phyloP scores from a whole-genome alignment of 2,888 invertebrate genomes.

The Drosophila infuscata region DNA sequence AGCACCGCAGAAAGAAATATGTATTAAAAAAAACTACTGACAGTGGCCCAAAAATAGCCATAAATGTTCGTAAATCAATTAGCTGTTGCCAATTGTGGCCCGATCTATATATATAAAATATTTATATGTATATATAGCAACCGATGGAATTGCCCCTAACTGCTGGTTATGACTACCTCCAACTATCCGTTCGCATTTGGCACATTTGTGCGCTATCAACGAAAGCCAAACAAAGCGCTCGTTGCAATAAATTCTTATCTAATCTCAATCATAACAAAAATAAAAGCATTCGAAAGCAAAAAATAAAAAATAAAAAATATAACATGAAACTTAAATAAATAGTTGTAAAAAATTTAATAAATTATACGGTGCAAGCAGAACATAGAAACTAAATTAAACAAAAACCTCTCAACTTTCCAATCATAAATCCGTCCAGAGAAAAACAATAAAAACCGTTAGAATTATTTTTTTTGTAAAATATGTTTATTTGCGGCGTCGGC shows the following conservation, averaged over 20 bases:
- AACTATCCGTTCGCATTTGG: conserved; percentile 24
- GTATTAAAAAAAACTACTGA: conserved; percentile 45
- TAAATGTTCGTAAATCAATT: conserved; percentile 76
- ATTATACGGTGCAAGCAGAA: conserved; percentile 33
- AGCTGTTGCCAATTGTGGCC: conserved; percentile 31
- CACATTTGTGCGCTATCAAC: conserved; percentile 53
- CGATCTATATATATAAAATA: neutral
- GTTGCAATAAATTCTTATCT: conserved; percentile 78
- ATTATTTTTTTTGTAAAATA: conserved; percentile 11
- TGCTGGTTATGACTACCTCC: conserved; percentile 1
- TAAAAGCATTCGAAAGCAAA: conserved; percentile 59
- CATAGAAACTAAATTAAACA: conserved; percentile 23
- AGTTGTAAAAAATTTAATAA: conserved; percentile 66
- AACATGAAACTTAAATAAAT: conserved; percentile 60
- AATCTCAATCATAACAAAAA: conserved; percentile 78
- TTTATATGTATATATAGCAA: neutral
- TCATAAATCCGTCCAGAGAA: conserved; percentile 27
- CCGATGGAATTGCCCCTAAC: conserved; percentile 12
- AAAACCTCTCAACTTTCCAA: conserved; percentile 23
- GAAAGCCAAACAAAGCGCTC: conserved; percentile 59
- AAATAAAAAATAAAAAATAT: conserved; percentile 28
- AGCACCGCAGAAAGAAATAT: neutral
- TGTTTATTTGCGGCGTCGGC: conserved; percentile 6
- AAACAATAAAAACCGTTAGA: neutral
- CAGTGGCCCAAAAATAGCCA: conserved; percentile 65